Evolutionary conservation across 2,888 invertebrate genomes (phyloP), one percentile per base, ranked within the genome.

Genomic region (Xanthorhoe spadicearia): DNA sequence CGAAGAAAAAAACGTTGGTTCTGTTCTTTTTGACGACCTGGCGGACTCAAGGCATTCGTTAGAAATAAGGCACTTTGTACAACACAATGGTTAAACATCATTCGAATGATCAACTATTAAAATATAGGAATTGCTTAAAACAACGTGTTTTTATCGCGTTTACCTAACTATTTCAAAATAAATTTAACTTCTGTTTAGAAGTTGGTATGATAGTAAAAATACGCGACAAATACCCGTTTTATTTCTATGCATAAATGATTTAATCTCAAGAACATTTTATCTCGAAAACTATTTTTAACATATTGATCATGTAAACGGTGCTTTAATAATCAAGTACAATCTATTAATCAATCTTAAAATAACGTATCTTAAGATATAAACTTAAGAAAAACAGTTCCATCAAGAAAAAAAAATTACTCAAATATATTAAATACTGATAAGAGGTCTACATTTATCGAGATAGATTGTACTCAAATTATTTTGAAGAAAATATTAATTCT

Each of bases 11-110:
- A 77, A 79, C 88, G 92, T 92, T 92, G 91, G 91, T 88, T 86
- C 79, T 88, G 89, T 86, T 88, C 86, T 84, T 90, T 92, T 92
- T 91, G 89, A 81, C 82, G 86, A 91, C 92, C 92, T 92, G 92
- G 91, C 83, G 83, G 85, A 85, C 89, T 91, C 80, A 79, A 83
- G 79, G 79, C 79, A 78, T 61, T 77, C 58, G 70, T 74, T 64
- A 72, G 64, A 73, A 60, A 70, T 74, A 67, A 76, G 71, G 72
- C 71, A 78, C 77, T 72, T 48, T 19, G 48, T 23, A 71, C 52
- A 69, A 65, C 15, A 71, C 52, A 69, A 65, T 15, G 10, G 10
- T 43, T 46, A 46, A 46, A 17, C 48, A 48, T 50, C 48, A 9
- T 28, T 59, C 46, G 58, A n/a, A 64, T 28, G 18, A 46, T 53